Evolutionary conservation across 2,797 vertebrate species (phyloP), one percentile per base, ranked within the genome.

Genomic region (Odontamblyopus rebecca): DNA sequence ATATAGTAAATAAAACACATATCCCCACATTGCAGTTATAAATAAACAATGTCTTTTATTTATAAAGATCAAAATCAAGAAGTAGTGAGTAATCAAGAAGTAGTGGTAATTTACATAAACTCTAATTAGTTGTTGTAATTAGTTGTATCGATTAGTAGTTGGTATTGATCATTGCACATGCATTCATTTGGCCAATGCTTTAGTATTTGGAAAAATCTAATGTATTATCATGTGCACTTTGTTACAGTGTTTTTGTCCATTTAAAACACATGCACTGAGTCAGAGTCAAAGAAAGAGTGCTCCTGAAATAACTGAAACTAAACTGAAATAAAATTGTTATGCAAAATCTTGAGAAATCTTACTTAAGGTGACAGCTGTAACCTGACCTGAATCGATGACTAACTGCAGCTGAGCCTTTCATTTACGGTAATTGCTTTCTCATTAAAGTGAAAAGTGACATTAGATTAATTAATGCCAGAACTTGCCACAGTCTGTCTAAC

Each of bases 371-470:
- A 18, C 44, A 18, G 26, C 44, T 27, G 16, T 29, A 27, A 66
- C 44, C 64, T 66, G 15, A 9, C 26, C 26, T 29, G 26, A 50
- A 66, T 29, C 15, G 7, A 50, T 30, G 64, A 51, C 63, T 50
- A 29, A 66, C 15, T 66, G 44, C 15, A 29, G 44, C 64, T 6
- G 64, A 29, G 26, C 41, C 64, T 51, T 66, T 51, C 44, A 66
- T 50, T 23, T 66, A 27, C 8, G 71, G 54, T 48, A 57, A 86
- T 79, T 53, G 51, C 38, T 63, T 16, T 11, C 44, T 71, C 26
- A 69, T 64, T 72, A 26, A 32, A 38, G 32, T 50, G 19, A 26
- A 69, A 72, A 61, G 4, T n/a, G 53, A 68, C 44, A 71, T 71
- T 68, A 26, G 19, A 67, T 27, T 60, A 71, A 79, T 77, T 48